These are phyloP conservation scores for Oostethus manadensis DNA, from an alignment of 2,113 vertebrate species.

Conservation along the genomic window DNA sequence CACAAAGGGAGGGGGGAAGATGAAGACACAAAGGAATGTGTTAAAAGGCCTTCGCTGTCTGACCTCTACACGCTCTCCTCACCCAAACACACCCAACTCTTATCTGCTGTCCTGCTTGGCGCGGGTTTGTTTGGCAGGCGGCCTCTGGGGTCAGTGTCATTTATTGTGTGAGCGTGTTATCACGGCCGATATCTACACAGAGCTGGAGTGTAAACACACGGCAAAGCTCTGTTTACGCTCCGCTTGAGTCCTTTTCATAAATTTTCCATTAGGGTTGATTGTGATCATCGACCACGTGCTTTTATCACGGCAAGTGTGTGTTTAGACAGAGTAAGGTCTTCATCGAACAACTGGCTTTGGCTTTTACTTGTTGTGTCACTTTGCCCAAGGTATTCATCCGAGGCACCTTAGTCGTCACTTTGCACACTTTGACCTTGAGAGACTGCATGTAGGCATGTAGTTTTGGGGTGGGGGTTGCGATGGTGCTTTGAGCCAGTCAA, in stretches of 20 bases:
- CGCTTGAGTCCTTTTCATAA: slow-evolving; percentile 30
- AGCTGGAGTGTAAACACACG: slow-evolving; percentile 52
- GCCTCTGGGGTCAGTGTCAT: slow-evolving; percentile 49
- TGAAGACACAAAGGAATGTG: slow-evolving; percentile 38
- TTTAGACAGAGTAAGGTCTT: slow-evolving; percentile 28
- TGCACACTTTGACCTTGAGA: background rate
- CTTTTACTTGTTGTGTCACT: slow-evolving; percentile 18
- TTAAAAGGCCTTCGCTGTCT: slow-evolving; percentile 30
- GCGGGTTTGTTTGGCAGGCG: slow-evolving; percentile 48
- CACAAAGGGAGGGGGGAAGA: background rate
- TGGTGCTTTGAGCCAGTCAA: too few species aligned
- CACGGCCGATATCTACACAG: slow-evolving; percentile 44
- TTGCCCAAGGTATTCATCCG: slow-evolving; percentile 20
- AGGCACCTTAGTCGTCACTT: slow-evolving; percentile 14
- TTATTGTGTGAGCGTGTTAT: slow-evolving; percentile 39
- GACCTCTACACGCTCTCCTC: slow-evolving; percentile 34
- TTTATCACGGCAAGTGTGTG: slow-evolving; percentile 37
- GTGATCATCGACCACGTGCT: slow-evolving; percentile 51
- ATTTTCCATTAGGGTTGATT: slow-evolving; percentile 57
- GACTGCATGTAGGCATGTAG: background rate
- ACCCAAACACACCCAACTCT: slow-evolving; percentile 42
- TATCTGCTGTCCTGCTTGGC: slow-evolving; percentile 35
- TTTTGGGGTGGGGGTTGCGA: background rate
- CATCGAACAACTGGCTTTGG: slow-evolving; percentile 29
- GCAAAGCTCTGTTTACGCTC: slow-evolving; percentile 54